These are phyloP conservation scores for Neopipo cinnamomea DNA, from an alignment of 2,113 vertebrate genomes.

Conservation along the genomic window DNA sequence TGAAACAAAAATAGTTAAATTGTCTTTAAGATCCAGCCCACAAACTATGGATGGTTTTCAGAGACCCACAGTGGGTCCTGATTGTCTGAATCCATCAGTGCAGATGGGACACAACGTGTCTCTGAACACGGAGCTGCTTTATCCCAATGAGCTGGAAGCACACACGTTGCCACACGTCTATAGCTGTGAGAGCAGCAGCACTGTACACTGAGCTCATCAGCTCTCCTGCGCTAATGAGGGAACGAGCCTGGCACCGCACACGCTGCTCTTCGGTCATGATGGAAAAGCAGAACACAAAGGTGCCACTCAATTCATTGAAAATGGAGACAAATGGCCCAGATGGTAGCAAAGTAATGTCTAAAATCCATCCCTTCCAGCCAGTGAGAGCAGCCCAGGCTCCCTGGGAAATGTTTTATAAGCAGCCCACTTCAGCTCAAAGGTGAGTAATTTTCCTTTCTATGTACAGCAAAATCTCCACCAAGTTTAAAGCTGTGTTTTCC, in stretches of 20 bases:
- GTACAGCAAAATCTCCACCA: background rate
- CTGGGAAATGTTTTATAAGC: rapidly evolving
- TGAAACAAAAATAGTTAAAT: background rate
- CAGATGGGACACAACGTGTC: rapidly evolving
- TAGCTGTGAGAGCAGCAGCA: background rate
- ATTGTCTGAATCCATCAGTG: background rate
- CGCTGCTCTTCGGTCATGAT: rapidly evolving
- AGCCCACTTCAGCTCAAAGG: background rate
- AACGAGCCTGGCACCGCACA: background rate
- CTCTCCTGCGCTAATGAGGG: background rate
- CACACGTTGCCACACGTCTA: rapidly evolving
- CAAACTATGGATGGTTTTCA: background rate
- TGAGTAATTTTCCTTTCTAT: background rate
- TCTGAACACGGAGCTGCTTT: background rate
- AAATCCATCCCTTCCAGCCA: background rate
- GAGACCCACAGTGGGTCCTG: background rate
- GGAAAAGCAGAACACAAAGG: background rate
- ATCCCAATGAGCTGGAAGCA: background rate
- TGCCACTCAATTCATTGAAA: rapidly evolving
- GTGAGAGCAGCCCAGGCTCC: background rate
- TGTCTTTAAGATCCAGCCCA: background rate
- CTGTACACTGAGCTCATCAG: background rate
- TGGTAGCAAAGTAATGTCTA: rapidly evolving
- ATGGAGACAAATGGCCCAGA: background rate
- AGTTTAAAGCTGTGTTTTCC: background rate